These are phyloP conservation scores for Gopherus flavomarginatus DNA, from an alignment of 2,113 vertebrate genomes.

Conservation along the genomic window DNA sequence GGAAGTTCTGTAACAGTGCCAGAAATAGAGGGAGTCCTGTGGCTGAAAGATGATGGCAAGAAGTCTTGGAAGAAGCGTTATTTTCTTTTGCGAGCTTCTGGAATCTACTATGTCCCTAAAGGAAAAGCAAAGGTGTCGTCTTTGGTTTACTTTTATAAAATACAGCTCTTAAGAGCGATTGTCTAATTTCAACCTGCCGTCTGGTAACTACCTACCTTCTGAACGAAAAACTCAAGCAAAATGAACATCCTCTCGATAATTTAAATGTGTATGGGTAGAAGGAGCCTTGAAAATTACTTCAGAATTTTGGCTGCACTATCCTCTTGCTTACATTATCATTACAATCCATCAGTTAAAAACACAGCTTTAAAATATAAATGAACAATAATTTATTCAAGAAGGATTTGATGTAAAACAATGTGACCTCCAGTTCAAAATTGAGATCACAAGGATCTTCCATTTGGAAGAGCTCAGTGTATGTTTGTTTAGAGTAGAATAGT, in stretches of 20 bases:
- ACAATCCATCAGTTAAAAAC: neutral
- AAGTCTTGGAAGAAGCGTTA: constrained; percentile 99
- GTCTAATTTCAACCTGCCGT: neutral
- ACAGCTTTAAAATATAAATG: neutral
- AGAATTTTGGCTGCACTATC: neutral
- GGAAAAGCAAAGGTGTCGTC: constrained; percentile 94
- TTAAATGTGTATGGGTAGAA: neutral
- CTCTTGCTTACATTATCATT: neutral
- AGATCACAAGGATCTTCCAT: neutral
- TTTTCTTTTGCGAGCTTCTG: constrained; percentile 95
- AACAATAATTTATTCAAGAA: neutral
- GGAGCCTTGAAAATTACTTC: neutral
- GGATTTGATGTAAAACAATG: neutral
- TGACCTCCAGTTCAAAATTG: neutral
- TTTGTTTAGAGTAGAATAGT: neutral
- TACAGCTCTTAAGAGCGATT: neutral
- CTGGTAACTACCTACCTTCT: neutral
- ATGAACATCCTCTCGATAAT: neutral
- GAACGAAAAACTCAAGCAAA: neutral
- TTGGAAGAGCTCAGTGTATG: neutral
- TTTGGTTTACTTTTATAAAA: neutral
- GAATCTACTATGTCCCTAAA: constrained; percentile 98
- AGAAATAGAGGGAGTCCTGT: constrained; percentile 97
- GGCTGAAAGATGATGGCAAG: constrained; percentile 98
- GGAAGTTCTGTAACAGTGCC: constrained; percentile 96